phyloP scores from a whole-genome alignment of 2,888 invertebrate genomes.

The Drepana falcataria region DNA sequence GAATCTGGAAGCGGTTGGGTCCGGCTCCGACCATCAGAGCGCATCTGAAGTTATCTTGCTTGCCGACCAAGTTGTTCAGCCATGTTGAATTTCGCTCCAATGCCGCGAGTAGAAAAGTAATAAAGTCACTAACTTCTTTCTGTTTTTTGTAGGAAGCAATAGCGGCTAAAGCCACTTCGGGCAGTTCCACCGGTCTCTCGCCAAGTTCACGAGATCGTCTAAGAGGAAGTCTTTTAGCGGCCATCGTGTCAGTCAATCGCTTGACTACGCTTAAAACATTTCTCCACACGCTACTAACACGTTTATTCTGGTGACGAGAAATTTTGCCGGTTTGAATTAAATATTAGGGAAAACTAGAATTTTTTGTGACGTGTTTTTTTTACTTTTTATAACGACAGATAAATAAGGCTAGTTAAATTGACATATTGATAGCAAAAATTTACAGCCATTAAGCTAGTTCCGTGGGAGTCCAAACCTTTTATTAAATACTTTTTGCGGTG shows the following conservation, averaged over 20 bases:
- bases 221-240: constrained; percentile 32
- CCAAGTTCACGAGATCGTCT: constrained; percentile 32
- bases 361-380: constrained; percentile 11
- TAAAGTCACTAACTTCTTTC: constrained; percentile 60
- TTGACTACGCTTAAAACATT: constrained; percentile 41
- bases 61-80: constrained; percentile 53
- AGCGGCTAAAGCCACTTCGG: constrained; percentile 61
- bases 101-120: constrained; percentile 51
- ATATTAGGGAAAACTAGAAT: constrained; percentile 9
- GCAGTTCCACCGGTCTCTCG: constrained; percentile 35
- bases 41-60: constrained; percentile 56
- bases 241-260: constrained; percentile 30
- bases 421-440: too few species aligned
- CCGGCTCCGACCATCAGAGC: constrained; percentile 62
- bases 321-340: constrained; percentile 43
- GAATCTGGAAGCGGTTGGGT: constrained; percentile 62
- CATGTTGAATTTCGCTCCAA: constrained; percentile 58
- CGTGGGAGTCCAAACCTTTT: too few species aligned
- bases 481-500: too few species aligned
- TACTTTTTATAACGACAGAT: neutral
- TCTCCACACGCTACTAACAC: constrained; percentile 33
- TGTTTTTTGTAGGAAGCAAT: constrained; percentile 59
- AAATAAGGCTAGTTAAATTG: neutral
- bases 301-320: constrained; percentile 40
- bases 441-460: too few species aligned